Conservation (phyloP, 1,140 invertebrate species). For the Nasonia vitripennis region DNA sequence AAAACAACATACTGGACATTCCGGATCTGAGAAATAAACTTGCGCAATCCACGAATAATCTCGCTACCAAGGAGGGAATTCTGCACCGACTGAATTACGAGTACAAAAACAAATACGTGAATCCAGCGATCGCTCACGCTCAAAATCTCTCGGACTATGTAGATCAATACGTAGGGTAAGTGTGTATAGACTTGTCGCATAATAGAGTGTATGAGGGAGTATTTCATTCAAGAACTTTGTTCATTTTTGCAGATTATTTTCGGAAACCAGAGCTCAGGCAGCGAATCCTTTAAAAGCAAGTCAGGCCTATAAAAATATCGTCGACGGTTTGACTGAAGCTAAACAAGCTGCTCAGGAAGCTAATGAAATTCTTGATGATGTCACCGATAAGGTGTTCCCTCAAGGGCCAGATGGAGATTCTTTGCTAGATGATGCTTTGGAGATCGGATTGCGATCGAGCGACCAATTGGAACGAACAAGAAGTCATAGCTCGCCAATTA, state of each 20-base stretch:
- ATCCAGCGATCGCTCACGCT: constrained; percentile 82
- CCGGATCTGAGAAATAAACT: constrained; percentile 66
- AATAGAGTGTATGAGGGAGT: neutral
- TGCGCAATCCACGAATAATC: constrained; percentile 68
- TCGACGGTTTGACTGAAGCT: constrained; percentile 80
- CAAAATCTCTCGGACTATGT: constrained; percentile 79
- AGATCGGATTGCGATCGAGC: constrained; percentile 72
- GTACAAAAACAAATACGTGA: constrained; percentile 81
- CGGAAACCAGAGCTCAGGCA: constrained; percentile 80
- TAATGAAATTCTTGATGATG: constrained; percentile 77
- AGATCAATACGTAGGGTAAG: constrained; percentile 78
- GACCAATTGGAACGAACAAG: constrained; percentile 71
- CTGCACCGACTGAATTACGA: constrained; percentile 80
- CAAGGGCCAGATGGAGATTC: constrained; percentile 65
- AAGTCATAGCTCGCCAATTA: constrained; percentile 63
- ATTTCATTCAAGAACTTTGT: neutral
- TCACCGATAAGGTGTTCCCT: constrained; percentile 73
- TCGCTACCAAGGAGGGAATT: constrained; percentile 78
- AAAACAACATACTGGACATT: constrained; percentile 69
- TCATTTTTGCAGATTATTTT: constrained; percentile 78
- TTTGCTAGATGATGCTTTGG: constrained; percentile 69
- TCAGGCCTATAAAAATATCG: constrained; percentile 88
- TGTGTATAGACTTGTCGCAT: neutral
- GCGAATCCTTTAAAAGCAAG: constrained; percentile 85
- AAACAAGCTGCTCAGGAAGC: constrained; percentile 81